A percentile compares a stretch with the other conserved stretches of the same genome.
These are phyloP conservation scores for Psittacula cyanocephala DNA, from an alignment of 2,113 vertebrate species.

Conservation along the genomic window DNA sequence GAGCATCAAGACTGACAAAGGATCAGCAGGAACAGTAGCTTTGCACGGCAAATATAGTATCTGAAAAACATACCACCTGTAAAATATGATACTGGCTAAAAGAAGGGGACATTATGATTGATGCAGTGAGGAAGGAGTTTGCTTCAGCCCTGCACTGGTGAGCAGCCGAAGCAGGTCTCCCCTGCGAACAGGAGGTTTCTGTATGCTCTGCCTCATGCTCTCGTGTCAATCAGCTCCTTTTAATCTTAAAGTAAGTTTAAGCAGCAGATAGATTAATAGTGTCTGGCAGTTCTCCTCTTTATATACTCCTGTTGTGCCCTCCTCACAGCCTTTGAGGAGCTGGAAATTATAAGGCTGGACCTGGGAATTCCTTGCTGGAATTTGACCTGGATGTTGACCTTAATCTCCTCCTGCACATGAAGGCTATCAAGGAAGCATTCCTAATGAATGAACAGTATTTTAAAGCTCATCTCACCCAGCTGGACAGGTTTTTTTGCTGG, in stretches of 20 bases:
- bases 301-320: background rate
- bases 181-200: constrained; percentile 24
- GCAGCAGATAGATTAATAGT: background rate
- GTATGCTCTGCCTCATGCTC: background rate
- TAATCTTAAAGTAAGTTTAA: background rate
- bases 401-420: background rate
- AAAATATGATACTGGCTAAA: background rate
- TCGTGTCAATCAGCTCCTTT: background rate
- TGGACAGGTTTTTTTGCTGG: background rate
- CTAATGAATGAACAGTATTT: background rate
- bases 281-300: background rate
- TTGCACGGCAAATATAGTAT: background rate
- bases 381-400: background rate
- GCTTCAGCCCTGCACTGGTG: background rate
- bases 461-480: background rate
- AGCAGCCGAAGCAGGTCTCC: background rate
- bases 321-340: background rate
- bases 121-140: background rate
- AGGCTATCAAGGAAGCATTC: background rate
- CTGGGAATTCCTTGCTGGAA: background rate
- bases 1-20: background rate
- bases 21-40: background rate
- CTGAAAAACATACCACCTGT: background rate
- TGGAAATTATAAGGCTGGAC: background rate
- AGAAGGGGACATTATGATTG: background rate